Conservation (phyloP, 2,113 vertebrate species). For the Ploceus nigricollis region DNA sequence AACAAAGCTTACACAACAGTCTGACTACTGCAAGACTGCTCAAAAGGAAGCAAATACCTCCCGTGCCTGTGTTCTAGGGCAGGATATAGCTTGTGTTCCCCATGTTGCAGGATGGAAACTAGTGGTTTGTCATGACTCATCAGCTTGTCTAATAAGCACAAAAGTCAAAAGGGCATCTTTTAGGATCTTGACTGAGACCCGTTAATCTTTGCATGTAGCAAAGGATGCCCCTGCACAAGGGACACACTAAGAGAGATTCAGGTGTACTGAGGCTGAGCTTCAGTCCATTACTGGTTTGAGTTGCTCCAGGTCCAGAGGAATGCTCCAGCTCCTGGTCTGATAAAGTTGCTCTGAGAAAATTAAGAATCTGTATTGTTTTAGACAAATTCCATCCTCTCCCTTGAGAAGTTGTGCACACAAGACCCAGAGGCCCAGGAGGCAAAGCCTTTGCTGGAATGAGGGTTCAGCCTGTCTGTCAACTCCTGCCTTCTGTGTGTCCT, state of each 20-base stretch:
- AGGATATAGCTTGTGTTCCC: neutral
- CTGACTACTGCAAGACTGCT: neutral
- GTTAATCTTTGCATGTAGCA: neutral
- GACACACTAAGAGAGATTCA: neutral
- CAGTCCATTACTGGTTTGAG: neutral
- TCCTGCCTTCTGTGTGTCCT: neutral
- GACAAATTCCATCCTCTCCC: neutral
- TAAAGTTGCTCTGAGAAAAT: neutral
- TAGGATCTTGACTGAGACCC: neutral
- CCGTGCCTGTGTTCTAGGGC: neutral
- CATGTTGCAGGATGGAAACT: neutral
- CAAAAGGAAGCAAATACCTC: neutral
- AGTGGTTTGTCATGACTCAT: neutral
- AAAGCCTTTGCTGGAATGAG: neutral
- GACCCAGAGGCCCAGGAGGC: neutral
- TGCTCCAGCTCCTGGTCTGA: neutral
- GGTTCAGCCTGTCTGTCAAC: neutral
- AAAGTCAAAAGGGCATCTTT: neutral
- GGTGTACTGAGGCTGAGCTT: neutral
- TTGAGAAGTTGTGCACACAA: neutral
- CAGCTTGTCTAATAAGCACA: neutral
- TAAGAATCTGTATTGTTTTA: neutral
- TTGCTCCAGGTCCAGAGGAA: rapidly evolving
- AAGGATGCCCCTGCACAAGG: neutral
- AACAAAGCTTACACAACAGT: neutral